These are phyloP conservation scores for Reticulitermes lucifugus DNA, from an alignment of 2,888 invertebrate genomes.

Conservation along the genomic window DNA sequence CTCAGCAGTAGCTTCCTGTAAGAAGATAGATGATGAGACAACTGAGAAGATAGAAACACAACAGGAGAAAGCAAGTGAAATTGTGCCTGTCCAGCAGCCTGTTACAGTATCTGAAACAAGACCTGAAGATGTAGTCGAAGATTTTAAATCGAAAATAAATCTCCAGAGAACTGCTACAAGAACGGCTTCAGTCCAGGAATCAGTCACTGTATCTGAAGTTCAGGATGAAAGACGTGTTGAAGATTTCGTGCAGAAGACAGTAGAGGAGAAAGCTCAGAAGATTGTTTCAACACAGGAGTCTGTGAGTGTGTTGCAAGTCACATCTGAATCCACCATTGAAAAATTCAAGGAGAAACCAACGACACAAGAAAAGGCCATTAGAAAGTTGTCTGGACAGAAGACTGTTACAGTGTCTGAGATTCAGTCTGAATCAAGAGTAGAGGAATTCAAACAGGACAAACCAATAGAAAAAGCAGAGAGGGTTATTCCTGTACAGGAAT, in stretches of 20 bases:
- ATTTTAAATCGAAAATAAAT: constrained; percentile 57
- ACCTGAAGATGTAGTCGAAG: constrained; percentile 65
- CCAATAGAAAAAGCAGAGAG: constrained; percentile 60
- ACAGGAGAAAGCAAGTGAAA: constrained; percentile 61
- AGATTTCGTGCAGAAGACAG: constrained; percentile 54
- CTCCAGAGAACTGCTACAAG: neutral
- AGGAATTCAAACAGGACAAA: constrained; percentile 55
- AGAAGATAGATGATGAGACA: constrained; percentile 28
- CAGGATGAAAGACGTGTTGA: constrained; percentile 53
- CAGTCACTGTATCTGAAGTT: constrained; percentile 56
- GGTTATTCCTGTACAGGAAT: constrained; percentile 62
- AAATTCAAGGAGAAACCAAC: constrained; percentile 53
- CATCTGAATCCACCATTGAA: constrained; percentile 53
- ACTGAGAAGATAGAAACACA: neutral
- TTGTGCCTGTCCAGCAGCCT: constrained; percentile 70
- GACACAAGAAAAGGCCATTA: constrained; percentile 59
- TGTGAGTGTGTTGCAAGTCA: constrained; percentile 56
- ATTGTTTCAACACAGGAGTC: constrained; percentile 58
- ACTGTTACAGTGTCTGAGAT: constrained; percentile 71
- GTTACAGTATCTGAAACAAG: constrained; percentile 72
- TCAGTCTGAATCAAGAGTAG: constrained; percentile 67
- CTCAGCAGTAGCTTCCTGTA: constrained; percentile 61
- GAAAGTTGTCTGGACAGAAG: constrained; percentile 61
- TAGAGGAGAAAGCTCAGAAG: constrained; percentile 60
- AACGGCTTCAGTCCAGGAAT: constrained; percentile 57